These are phyloP conservation scores for Colletes collaris DNA, from an alignment of 2,888 invertebrate species.

Conservation along the genomic window DNA sequence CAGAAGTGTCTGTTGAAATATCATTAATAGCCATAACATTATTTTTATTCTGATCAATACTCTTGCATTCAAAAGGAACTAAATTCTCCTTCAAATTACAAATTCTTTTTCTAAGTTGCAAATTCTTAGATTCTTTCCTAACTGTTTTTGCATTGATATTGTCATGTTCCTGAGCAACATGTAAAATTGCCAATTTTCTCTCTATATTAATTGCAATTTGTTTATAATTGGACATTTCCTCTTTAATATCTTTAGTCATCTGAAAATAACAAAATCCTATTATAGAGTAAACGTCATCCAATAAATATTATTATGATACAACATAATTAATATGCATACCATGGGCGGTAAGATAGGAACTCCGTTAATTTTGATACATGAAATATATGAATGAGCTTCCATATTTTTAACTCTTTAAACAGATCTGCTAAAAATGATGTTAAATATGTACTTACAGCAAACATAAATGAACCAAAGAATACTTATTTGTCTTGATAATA, in stretches of 20 bases:
- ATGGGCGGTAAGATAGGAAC: conserved; percentile 90
- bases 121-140: conserved; percentile 11
- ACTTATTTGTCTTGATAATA: conserved; percentile 2
- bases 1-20: not conserved
- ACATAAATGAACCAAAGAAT: conserved; percentile 5
- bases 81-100: conserved; percentile 25
- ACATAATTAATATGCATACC: conserved; percentile 84
- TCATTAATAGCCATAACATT: conserved; percentile 1
- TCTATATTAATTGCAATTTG: conserved; percentile 88
- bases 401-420: conserved; percentile 50
- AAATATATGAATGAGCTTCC: conserved; percentile 83
- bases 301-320: not conserved
- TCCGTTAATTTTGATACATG: conserved; percentile 90
- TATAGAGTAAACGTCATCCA: conserved; percentile 4
- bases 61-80: conserved; percentile 12
- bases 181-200: conserved; percentile 83
- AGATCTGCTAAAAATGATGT: conserved; percentile 28
- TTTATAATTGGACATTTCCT: conserved; percentile 88
- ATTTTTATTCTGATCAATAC: conserved; percentile 19
- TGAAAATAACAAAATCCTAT: conserved; percentile 80
- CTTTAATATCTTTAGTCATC: conserved; percentile 87
- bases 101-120: conserved; percentile 31
- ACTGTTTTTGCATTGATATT: conserved; percentile 10
- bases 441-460: conserved; percentile 15
- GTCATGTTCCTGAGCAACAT: not conserved